Base-by-base conservation (phyloP, 2,888 invertebrate genomes). In the Caenorhabditis japonica region DNA sequence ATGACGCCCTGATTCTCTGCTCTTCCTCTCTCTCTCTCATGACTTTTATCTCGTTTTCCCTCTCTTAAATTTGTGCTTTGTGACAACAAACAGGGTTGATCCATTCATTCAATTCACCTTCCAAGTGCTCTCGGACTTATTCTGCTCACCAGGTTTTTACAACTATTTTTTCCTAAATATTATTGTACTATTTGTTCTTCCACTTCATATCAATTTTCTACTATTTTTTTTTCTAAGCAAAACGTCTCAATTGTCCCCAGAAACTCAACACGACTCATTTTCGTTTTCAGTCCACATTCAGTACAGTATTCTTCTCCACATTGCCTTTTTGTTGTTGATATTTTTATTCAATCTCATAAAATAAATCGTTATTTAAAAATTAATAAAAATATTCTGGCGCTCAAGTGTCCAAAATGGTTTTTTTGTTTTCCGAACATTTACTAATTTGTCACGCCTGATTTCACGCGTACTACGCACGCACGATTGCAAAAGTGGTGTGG, bases 121-220 rank as follows among this genome's bases (percentile, higher is more conserved):
- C 43, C 38, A 23, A 36, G 25, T 39, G 25, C 38, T 33, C 55
- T 39, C 23, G 19, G 38, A 30, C 56, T 25, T 17, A 33, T 30
- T 49, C 33, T 51, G 38, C 13, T 33, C 25, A 15, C 15, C 15
- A 15, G 25, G 38, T 66, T 46, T 49, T 41, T 66, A n/a, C n/a
- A n/a, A n/a, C 66, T 38, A 47, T 56, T 47, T 23, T 41, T 55
- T 52, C n/a, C 56, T 62, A n/a, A n/a, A n/a, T n/a, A n/a, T n/a
- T n/a, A n/a, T n/a, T n/a, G n/a, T n/a, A 12, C 60, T 43, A 39
- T 34, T 44, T 25, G 23, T 39, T 23, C 25, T 25, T 13, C 30
- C 30, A 5, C 5, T 30, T 30, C 30, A 30, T 30, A 30, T 30
- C 30, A 30, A 10, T 30, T 10, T 27, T 33, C 51, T 34, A 8